A percentile compares a stretch with the other conserved stretches of the same genome.
Conservation (phyloP, 2,888 invertebrate species). For the Cheilosia urbana region DNA sequence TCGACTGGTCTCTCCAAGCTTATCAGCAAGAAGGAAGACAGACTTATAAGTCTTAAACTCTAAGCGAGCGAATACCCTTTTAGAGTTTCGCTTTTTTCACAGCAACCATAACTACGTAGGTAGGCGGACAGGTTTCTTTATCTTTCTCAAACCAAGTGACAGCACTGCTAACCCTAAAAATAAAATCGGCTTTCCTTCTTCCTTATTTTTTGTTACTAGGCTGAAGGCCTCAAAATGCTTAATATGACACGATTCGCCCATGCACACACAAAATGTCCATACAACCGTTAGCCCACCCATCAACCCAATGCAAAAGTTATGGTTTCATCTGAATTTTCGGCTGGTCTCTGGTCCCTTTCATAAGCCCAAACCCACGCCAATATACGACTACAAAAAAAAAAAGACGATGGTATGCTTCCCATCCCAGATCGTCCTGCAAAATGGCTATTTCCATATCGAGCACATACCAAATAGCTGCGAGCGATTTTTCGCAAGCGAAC, state of each 20-base stretch:
- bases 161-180: not conserved
- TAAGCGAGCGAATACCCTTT: too few species aligned
- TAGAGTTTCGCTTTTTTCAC: too few species aligned
- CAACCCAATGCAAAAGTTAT: constrained; percentile 48
- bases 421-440: constrained; percentile 23
- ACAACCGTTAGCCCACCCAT: constrained; percentile 27
- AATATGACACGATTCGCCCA: constrained; percentile 20
- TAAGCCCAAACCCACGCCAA: not conserved
- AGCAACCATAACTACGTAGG: too few species aligned
- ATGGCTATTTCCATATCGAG: constrained; percentile 40
- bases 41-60: too few species aligned
- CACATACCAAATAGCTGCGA: constrained; percentile 37
- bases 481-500: constrained; percentile 5
- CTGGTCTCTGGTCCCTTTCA: constrained; percentile 11
- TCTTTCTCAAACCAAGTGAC: too few species aligned
- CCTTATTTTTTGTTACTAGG: too few species aligned
- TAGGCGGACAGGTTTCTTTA: too few species aligned
- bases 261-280: constrained; percentile 25
- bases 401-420: too few species aligned
- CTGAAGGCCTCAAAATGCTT: not conserved
- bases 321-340: constrained; percentile 32
- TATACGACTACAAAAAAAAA: not conserved
- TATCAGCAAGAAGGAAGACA: too few species aligned
- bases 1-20: too few species aligned
- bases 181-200: not conserved